phyloP scores from a whole-genome alignment of 2,113 vertebrate genomes.

The Hemichromis elongatus region DNA sequence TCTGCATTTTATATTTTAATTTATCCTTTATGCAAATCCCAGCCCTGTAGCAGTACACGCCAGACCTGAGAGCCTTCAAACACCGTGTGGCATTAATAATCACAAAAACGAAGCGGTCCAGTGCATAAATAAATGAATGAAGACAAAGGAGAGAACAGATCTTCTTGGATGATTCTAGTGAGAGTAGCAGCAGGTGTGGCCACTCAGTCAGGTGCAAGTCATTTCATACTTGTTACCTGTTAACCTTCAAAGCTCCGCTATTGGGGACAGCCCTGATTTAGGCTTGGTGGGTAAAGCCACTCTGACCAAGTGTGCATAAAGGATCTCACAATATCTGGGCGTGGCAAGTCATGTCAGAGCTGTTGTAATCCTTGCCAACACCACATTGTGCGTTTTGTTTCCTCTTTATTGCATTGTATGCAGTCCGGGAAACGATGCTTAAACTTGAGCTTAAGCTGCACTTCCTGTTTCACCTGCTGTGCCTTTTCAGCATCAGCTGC shows the following conservation, averaged over 20 bases:
- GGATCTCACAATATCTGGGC: no score
- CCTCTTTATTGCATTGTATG: neutral
- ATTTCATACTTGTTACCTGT: neutral
- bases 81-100: neutral
- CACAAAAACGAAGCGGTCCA: neutral
- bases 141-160: neutral
- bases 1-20: neutral
- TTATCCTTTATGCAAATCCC: neutral
- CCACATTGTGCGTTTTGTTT: neutral
- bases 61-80: neutral
- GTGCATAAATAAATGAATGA: neutral
- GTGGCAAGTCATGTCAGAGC: neutral
- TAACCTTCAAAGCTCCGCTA: neutral
- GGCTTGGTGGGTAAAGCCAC: neutral
- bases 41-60: neutral
- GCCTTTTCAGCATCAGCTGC: neutral
- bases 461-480: neutral
- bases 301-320: neutral
- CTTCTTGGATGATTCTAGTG: neutral
- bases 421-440: neutral
- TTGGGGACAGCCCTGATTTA: neutral
- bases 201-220: neutral
- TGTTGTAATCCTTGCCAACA: neutral
- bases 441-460: neutral
- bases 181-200: fast-evolving